These are phyloP conservation scores for Alviniconcha strummeri DNA, from an alignment of 2,888 invertebrate genomes.

Conservation along the genomic window DNA sequence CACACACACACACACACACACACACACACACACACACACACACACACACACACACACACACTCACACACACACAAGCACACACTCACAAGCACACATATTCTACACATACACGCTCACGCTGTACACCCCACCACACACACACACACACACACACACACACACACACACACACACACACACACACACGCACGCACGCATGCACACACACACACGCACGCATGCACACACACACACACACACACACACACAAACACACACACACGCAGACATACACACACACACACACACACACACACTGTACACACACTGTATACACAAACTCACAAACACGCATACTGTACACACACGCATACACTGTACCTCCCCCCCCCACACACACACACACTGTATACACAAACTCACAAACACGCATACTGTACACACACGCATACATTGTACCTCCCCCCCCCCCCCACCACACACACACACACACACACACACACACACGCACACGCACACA, in stretches of 20 bases:
- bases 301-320: too few species aligned
- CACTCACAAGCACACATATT: neutral
- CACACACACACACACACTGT: neutral
- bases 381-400: conserved; percentile 1
- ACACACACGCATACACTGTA: neutral
- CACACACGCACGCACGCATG: too few species aligned
- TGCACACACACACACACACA: neutral
- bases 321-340: too few species aligned
- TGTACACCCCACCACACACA: neutral
- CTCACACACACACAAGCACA: too few species aligned
- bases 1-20: too few species aligned
- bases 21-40: too few species aligned
- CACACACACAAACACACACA: neutral
- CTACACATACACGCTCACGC: neutral
- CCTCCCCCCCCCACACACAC: neutral
- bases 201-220: neutral
- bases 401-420: neutral
- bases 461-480: neutral
- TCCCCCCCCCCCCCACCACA: neutral
- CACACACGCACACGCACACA: neutral
- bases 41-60: conserved; percentile 2
- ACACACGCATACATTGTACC: neutral
- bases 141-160: neutral
- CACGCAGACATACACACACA: neutral
- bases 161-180: too few species aligned